Conservation (phyloP, 2,888 invertebrate species). For the Ryuthela nishihirai region DNA sequence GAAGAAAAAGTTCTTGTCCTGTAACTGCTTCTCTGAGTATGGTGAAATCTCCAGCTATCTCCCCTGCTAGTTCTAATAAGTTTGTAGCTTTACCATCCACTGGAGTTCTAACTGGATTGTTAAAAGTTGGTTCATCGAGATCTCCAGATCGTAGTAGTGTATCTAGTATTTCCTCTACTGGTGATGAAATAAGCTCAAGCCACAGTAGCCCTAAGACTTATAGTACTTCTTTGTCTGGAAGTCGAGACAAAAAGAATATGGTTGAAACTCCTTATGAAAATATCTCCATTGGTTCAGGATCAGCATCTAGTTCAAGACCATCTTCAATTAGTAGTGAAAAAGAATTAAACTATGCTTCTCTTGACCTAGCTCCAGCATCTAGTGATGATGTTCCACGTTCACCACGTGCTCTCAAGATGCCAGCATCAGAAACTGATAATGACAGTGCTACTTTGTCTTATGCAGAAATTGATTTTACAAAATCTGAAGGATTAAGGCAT, state of each 20-base stretch:
- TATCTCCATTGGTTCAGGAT: slow-evolving; percentile 24
- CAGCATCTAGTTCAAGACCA: slow-evolving; percentile 31
- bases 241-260: background rate
- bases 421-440: slow-evolving; percentile 32
- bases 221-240: slow-evolving; percentile 3
- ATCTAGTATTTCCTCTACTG: slow-evolving; percentile 21
- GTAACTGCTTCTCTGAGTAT: slow-evolving; percentile 25
- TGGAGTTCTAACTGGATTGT: slow-evolving; percentile 6
- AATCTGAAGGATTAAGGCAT: slow-evolving; percentile 48
- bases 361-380: slow-evolving; percentile 47
- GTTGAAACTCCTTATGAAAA: slow-evolving; percentile 43
- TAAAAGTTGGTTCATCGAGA: slow-evolving; percentile 8
- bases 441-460: slow-evolving; percentile 44
- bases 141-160: slow-evolving; percentile 31
- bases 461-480: slow-evolving; percentile 51
- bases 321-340: slow-evolving; percentile 51
- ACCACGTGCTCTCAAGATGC: slow-evolving; percentile 43
- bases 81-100: background rate
- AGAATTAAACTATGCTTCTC: slow-evolving; percentile 54
- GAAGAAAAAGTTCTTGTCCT: slow-evolving; percentile 34
- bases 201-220: slow-evolving; percentile 23
- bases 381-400: slow-evolving; percentile 43
- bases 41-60: slow-evolving; percentile 1
- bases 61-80: background rate
- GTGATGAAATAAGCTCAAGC: slow-evolving; percentile 30